Conservation (phyloP, 2,797 vertebrate species). For the Sandelia bainsii region DNA sequence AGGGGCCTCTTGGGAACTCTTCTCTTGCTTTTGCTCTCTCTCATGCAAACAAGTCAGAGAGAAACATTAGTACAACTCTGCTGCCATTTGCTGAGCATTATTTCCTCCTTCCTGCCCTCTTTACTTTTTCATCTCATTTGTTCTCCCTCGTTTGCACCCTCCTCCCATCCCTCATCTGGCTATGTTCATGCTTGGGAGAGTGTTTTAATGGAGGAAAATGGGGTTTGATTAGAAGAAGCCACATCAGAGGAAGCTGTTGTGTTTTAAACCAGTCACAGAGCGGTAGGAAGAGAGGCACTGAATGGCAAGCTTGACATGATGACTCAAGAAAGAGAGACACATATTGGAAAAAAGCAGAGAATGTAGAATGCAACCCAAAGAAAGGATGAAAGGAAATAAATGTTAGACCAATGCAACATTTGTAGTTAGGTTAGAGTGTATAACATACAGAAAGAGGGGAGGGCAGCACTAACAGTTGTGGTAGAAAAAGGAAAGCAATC, state of each 20-base stretch:
- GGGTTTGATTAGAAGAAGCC: conserved; percentile 72
- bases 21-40: conserved; percentile 23
- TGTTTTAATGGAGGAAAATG: conserved; percentile 71
- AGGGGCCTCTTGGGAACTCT: conserved; percentile 61
- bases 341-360: conserved; percentile 29
- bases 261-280: conserved; percentile 54
- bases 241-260: conserved; percentile 61
- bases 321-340: conserved; percentile 27
- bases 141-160: conserved; percentile 56
- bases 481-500: conserved; percentile 42
- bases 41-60: conserved; percentile 15
- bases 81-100: conserved; percentile 1
- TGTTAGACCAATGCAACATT: conserved; percentile 14
- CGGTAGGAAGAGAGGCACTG: conserved; percentile 38
- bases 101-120: conserved; percentile 21
- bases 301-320: conserved; percentile 64
- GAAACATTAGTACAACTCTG: background rate
- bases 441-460: conserved; percentile 33
- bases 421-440: conserved; percentile 34
- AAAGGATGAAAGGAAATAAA: conserved; percentile 6
- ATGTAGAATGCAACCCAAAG: conserved; percentile 18
- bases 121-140: conserved; percentile 51
- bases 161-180: conserved; percentile 47
- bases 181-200: conserved; percentile 71
- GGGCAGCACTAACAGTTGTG: conserved; percentile 33